Conservation (phyloP, 2,113 vertebrate genomes). For the Excalfactoria chinensis region DNA sequence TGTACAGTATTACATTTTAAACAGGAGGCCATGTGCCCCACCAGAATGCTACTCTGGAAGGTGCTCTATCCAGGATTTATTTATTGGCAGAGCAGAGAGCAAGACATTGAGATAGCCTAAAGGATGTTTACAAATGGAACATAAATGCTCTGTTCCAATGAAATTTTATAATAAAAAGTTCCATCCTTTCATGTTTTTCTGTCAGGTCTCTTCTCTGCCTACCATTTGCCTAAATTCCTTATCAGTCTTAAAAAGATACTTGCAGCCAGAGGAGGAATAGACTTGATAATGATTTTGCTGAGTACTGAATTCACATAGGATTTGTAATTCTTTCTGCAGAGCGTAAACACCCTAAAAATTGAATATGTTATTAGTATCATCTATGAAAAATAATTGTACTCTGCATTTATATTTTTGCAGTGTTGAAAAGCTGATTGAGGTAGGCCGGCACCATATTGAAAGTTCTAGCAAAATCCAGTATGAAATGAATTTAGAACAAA, state of each 20-base stretch:
- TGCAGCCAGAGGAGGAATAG: neutral
- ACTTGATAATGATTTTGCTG: neutral
- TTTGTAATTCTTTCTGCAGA: neutral
- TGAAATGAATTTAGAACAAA: constrained; percentile 81
- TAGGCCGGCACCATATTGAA: constrained; percentile 86
- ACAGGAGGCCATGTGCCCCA: neutral
- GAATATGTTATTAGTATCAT: neutral
- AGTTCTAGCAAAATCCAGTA: constrained; percentile 80
- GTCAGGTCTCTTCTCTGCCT: neutral
- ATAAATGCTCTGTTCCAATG: neutral
- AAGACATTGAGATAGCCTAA: neutral
- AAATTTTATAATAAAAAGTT: neutral
- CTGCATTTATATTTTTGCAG: constrained; percentile 73
- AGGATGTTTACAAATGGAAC: neutral
- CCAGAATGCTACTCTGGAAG: neutral
- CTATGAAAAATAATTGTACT: neutral
- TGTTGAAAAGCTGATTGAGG: constrained; percentile 84
- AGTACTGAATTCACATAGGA: neutral
- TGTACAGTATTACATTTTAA: neutral
- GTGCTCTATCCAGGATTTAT: neutral
- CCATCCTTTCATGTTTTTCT: neutral
- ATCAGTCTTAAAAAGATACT: neutral
- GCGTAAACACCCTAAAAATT: neutral
- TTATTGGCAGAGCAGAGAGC: neutral
- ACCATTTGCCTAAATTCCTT: neutral